These are phyloP conservation scores for Collichthys lucidus DNA, from an alignment of 2,113 vertebrate genomes.

Conservation along the genomic window DNA sequence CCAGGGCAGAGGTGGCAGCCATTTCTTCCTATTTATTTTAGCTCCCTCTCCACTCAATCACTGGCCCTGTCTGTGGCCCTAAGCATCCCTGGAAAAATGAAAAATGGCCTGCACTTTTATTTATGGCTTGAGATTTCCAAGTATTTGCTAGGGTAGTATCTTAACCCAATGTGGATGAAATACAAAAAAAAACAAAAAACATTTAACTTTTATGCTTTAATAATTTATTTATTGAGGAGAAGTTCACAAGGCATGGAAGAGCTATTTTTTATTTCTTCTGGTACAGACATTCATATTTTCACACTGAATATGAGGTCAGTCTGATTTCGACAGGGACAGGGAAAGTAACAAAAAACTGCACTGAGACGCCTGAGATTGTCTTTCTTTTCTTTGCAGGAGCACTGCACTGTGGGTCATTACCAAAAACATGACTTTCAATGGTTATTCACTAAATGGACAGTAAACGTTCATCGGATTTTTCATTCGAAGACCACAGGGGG, in stretches of 20 bases:
- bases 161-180: neutral
- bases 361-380: neutral
- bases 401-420: neutral
- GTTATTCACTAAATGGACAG: neutral
- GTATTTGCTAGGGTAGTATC: slow-evolving; percentile 25
- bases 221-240: slow-evolving; percentile 15
- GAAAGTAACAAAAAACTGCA: neutral
- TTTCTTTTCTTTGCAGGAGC: neutral
- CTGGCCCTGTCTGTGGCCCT: slow-evolving; percentile 58
- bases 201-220: neutral
- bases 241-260: neutral
- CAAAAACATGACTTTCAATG: rapidly evolving
- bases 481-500: neutral
- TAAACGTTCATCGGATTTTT: neutral
- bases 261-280: neutral
- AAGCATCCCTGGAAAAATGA: slow-evolving; percentile 67
- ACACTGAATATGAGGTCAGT: neutral
- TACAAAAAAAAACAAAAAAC: neutral
- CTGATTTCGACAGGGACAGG: neutral
- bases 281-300: neutral
- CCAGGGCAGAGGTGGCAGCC: slow-evolving; percentile 74
- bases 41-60: slow-evolving; percentile 73
- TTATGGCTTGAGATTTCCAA: slow-evolving; percentile 48
- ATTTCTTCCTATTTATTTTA: slow-evolving; percentile 79
- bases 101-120: slow-evolving; percentile 61